Conservation (phyloP, 53 echinoderm and acorn worm genomes). For the Echinarachnius parma region DNA sequence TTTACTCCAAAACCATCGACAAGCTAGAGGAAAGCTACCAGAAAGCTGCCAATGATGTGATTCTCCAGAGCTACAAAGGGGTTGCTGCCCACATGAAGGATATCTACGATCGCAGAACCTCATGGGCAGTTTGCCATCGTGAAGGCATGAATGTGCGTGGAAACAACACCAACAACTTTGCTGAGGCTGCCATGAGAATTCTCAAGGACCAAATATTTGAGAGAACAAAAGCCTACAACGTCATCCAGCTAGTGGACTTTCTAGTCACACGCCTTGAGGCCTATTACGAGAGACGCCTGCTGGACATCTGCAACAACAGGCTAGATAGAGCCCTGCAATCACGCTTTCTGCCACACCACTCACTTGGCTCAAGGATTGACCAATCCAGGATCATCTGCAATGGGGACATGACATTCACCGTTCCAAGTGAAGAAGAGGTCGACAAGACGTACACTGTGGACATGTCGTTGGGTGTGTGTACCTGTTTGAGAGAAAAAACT, state of each 20-base stretch:
- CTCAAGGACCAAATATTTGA: neutral
- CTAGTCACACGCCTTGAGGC: neutral
- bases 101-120: too few relatives aligned
- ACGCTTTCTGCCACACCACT: neutral
- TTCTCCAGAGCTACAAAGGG: too few relatives aligned
- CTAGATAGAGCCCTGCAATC: too few relatives aligned
- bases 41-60: too few relatives aligned
- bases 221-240: neutral
- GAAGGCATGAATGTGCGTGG: too few relatives aligned
- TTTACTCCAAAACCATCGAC: too few relatives aligned
- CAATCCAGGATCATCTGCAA: neutral
- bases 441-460: neutral
- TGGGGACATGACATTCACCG: too few relatives aligned
- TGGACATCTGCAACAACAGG: too few relatives aligned
- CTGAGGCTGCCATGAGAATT: neutral
- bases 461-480: conserved; percentile 2
- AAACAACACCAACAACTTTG: neutral
- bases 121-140: too few relatives aligned
- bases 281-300: neutral
- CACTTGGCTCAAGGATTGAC: neutral
- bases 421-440: too few relatives aligned
- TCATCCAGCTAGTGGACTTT: conserved; percentile 1
- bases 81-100: too few relatives aligned
- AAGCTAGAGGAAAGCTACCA: too few relatives aligned
- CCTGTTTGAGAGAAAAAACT: neutral